Evolutionary conservation across 1,140 invertebrate species (phyloP), one percentile per base, ranked within the genome.

Genomic region (Heliconius eleuchia): DNA sequence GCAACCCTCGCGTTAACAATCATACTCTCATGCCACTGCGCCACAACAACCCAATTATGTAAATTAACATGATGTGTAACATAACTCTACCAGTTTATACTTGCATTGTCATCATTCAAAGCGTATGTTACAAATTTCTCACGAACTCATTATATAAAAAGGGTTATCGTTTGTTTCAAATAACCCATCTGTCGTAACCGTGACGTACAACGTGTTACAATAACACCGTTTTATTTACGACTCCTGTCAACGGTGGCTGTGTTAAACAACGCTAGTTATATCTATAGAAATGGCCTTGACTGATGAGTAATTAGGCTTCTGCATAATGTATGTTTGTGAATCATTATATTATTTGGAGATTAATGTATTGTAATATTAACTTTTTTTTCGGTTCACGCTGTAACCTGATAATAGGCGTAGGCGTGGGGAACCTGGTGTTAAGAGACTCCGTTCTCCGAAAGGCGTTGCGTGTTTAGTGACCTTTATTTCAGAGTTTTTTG

Each of bases 251-350:
- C 60, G 27, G 3, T 66, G n/a, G 60, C 60, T 30, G 60, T 16
- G 60, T 66, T 66, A 66, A 66, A 30, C 60, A 30, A 30, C 27
- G 60, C 3, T 4, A 66, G 60, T 66, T 66, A 30, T 66, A 66
- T 3, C 60, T 66, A 66, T 30, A 27, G n/a, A 16, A 1, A 66
- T 66, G 60, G 60, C 60, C 60, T 66, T 30, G 60, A 30, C 60
- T 66, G 60, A 66, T 66, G 60, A 66, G 60, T 66, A 66, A 66
- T 66, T 66, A 66, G 60, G 27, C 60, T 30, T 66, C 60, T 66
- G 60, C 27, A 30, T 66, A 66, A 66, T 66, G 60, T 66, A 66
- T 46, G 42, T 60, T 13, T 60, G 34, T 37, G 57, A 60, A 30
- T 66, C 27, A 66, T 30, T 57, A 66, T 30, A 66, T 66, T 66